phyloP scores from a whole-genome alignment of 2,888 invertebrate genomes.

The Formica aserva region DNA sequence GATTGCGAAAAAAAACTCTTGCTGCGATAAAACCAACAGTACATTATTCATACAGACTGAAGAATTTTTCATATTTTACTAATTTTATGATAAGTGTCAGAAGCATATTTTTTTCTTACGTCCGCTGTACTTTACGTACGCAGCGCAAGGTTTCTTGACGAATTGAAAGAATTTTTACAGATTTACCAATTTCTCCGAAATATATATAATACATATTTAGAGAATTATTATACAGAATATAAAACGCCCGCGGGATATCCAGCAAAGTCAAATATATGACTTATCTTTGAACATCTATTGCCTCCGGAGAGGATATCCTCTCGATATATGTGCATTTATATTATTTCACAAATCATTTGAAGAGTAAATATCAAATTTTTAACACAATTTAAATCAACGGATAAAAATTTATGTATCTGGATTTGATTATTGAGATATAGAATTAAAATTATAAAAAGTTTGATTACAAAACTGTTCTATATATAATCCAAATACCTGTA shows the following conservation, averaged over 20 bases:
- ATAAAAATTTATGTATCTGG: not conserved
- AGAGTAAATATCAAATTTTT: not conserved
- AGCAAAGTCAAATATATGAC: not conserved
- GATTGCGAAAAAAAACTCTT: slow-evolving; percentile 22
- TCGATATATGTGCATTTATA: not conserved
- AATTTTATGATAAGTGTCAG: not conserved
- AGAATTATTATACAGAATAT: not conserved
- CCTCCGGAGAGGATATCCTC: not conserved
- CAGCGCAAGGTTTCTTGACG: not conserved
- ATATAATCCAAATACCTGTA: not conserved
- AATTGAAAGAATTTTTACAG: slow-evolving; percentile 8
- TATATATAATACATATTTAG: not conserved
- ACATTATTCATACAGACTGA: not conserved
- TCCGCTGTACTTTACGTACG: not conserved
- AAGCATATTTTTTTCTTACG: no score
- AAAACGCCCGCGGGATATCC: not conserved
- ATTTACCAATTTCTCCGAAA: not conserved
- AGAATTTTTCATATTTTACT: slow-evolving; percentile 30
- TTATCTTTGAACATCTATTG: not conserved
- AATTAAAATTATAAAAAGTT: not conserved
- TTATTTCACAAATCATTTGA: not conserved
- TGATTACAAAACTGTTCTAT: no score
- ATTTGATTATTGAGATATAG: not conserved
- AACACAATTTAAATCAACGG: not conserved
- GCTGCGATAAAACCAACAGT: not conserved